These are phyloP conservation scores for Chamaedrilus cognettii DNA, from an alignment of 2,888 invertebrate genomes.

Conservation along the genomic window DNA sequence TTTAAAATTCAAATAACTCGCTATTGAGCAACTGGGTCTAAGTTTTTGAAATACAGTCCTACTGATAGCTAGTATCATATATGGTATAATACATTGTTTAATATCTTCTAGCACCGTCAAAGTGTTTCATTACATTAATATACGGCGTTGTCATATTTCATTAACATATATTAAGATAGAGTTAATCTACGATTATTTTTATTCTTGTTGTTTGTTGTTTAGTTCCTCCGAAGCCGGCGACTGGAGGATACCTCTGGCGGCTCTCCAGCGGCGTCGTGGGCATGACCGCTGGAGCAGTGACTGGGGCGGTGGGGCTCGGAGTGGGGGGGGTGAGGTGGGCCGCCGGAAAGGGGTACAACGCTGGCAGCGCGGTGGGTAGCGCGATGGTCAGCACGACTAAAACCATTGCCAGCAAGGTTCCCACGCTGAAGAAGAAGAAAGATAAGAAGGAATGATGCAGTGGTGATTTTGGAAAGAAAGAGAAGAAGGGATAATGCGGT, in stretches of 20 bases:
- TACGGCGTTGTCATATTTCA: not conserved
- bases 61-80: no score
- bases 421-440: conserved; percentile 43
- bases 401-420: conserved; percentile 43
- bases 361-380: conserved; percentile 49
- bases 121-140: not conserved
- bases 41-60: no score
- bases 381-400: conserved; percentile 32
- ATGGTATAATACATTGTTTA: no score
- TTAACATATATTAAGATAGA: no score
- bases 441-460: conserved; percentile 57
- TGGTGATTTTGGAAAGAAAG: no score
- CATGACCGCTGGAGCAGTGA: conserved; percentile 37
- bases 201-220: not conserved
- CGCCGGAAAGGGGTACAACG: conserved; percentile 53
- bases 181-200: no score
- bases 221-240: not conserved
- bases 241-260: conserved; percentile 48
- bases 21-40: no score
- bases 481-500: no score
- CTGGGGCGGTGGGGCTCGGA: conserved; percentile 41
- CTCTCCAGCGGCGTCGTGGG: conserved; percentile 48
- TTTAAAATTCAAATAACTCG: no score
- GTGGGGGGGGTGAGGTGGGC: conserved; percentile 56
- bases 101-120: not conserved